Percentiles rank a stretch among this genome's conserved stretches.
These are phyloP conservation scores for Lucifuga dentata DNA, from an alignment of 2,113 vertebrate species.

Conservation along the genomic window DNA sequence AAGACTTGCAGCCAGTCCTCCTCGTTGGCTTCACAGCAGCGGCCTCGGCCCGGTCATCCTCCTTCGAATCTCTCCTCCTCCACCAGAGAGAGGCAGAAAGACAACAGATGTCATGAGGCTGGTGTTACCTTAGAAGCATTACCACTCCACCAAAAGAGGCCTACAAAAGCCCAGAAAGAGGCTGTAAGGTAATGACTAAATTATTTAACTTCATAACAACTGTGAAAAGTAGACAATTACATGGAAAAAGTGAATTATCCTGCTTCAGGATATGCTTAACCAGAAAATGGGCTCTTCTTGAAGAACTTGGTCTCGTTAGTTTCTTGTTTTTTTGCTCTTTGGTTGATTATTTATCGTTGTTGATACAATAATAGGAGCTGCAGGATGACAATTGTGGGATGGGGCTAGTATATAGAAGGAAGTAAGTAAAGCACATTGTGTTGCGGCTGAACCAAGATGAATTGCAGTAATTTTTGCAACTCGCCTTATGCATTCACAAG, in stretches of 20 bases:
- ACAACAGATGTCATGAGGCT: slow-evolving; percentile 54
- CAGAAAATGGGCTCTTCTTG: too few species aligned
- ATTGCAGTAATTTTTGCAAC: too few species aligned
- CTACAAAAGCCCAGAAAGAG: slow-evolving; percentile 82
- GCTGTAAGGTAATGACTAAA: slow-evolving; percentile 75
- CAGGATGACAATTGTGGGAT: too few species aligned
- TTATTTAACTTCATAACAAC: not conserved
- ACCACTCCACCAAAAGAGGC: slow-evolving; percentile 70
- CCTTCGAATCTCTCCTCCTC: slow-evolving; percentile 53
- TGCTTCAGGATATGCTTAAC: not conserved
- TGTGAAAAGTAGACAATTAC: too few species aligned
- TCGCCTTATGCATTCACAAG: too few species aligned
- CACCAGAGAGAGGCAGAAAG: slow-evolving; percentile 47
- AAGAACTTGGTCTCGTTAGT: not conserved
- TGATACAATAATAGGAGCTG: too few species aligned
- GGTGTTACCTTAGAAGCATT: slow-evolving; percentile 66
- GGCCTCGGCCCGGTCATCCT: slow-evolving; percentile 78
- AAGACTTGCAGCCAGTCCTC: slow-evolving; percentile 78
- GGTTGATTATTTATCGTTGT: not conserved
- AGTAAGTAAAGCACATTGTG: too few species aligned
- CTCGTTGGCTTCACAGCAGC: slow-evolving; percentile 76
- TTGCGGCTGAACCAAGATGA: too few species aligned
- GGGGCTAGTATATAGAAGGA: too few species aligned
- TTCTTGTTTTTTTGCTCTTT: not conserved
- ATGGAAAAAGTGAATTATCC: too few species aligned